Percentiles rank a stretch among this genome's conserved stretches.
phyloP scores from a whole-genome alignment of 2,888 invertebrate genomes.

The Xiphydria camelus region DNA sequence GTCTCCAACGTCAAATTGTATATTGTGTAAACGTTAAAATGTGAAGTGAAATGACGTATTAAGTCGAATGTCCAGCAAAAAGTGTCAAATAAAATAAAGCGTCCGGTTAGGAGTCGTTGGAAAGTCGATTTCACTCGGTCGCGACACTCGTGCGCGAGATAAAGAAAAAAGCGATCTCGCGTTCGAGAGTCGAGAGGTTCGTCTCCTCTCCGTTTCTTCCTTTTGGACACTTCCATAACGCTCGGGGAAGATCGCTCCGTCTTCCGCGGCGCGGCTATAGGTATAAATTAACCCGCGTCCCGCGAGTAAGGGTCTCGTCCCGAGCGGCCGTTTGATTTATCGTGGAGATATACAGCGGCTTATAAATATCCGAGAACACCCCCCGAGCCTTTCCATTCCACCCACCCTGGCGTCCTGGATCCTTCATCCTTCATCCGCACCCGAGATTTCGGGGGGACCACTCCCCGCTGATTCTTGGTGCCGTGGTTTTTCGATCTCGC shows the following conservation, averaged over 20 bases:
- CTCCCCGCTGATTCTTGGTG: slow-evolving; percentile 10
- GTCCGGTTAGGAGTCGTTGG: too few species aligned
- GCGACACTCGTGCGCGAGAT: too few species aligned
- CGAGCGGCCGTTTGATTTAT: slow-evolving; percentile 38
- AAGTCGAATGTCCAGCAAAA: too few species aligned
- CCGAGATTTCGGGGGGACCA: not conserved
- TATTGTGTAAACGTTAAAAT: too few species aligned
- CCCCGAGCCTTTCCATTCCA: slow-evolving; percentile 21
- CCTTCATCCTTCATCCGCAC: slow-evolving; percentile 7
- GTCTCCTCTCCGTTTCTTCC: slow-evolving; percentile 13
- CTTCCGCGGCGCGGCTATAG: too few species aligned
- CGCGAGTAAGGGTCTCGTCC: slow-evolving; percentile 2
- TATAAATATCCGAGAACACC: slow-evolving; percentile 43
- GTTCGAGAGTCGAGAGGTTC: slow-evolving; percentile 1
- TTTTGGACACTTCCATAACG: slow-evolving; percentile 27
- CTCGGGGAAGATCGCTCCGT: slow-evolving; percentile 12
- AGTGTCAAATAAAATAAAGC: too few species aligned
- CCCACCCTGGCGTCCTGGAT: slow-evolving; percentile 20
- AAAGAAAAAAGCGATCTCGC: too few species aligned
- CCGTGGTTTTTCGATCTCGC: not conserved
- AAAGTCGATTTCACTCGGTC: too few species aligned
- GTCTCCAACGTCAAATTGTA: too few species aligned
- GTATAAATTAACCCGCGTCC: not conserved
- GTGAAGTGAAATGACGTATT: too few species aligned
- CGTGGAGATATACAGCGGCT: slow-evolving; percentile 33